phyloP scores from a whole-genome alignment of 2,113 vertebrate genomes.

The Chaetodon auriga region DNA sequence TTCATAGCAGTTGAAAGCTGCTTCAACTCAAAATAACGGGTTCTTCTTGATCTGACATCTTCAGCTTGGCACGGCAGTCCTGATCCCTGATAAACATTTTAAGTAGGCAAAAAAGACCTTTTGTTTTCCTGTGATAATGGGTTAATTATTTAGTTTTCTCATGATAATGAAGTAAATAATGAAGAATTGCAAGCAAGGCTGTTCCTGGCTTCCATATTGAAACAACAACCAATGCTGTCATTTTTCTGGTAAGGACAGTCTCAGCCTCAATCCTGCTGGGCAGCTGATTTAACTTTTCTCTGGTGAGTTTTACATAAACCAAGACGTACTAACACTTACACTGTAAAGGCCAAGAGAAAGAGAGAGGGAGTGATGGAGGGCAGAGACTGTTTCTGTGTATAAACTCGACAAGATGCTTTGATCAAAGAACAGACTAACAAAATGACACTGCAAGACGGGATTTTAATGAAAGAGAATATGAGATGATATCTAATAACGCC shows the following conservation, averaged over 20 bases:
- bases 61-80: no score
- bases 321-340: neutral
- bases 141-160: no score
- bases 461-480: conserved; percentile 27
- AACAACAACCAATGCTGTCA: neutral
- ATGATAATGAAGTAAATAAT: no score
- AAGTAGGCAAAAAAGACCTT: no score
- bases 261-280: neutral
- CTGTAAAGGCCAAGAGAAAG: neutral
- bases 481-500: conserved; percentile 30
- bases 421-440: conserved; percentile 19
- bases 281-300: neutral
- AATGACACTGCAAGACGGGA: conserved; percentile 16
- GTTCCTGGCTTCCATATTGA: neutral
- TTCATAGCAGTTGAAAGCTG: no score
- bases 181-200: no score
- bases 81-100: no score
- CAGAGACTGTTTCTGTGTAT: conserved; percentile 14
- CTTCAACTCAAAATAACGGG: no score
- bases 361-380: conserved; percentile 7
- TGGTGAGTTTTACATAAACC: neutral
- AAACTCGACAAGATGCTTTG: conserved; percentile 6
- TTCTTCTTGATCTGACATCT: no score
- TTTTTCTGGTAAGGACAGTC: neutral
- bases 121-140: no score